Conservation (phyloP, 1,140 invertebrate genomes). For the Aphelenchoides avenae region DNA sequence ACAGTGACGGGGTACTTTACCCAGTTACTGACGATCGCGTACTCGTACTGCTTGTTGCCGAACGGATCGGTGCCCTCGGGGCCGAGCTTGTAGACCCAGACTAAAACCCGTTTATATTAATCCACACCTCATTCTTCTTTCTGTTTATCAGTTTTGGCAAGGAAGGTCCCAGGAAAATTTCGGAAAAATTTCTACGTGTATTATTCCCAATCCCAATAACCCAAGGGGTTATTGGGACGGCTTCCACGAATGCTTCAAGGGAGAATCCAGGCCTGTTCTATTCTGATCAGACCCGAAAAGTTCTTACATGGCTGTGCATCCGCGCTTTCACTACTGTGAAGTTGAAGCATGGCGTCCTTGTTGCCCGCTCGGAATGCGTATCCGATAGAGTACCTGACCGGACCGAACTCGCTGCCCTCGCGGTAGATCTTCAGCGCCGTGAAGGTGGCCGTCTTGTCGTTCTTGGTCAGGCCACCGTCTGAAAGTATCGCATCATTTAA, state of each 20-base stretch:
- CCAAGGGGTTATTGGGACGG: too few species aligned
- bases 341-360: constrained; percentile 59
- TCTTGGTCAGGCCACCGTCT: constrained; percentile 58
- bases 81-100: constrained; percentile 60
- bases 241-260: too few species aligned
- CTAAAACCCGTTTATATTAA: too few species aligned
- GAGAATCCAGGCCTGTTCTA: too few species aligned
- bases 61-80: constrained; percentile 59
- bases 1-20: constrained; percentile 58
- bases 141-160: too few species aligned
- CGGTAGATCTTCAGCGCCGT: constrained; percentile 59
- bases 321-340: constrained; percentile 55
- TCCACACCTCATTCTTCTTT: too few species aligned
- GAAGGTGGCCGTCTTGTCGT: constrained; percentile 59
- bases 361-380: constrained; percentile 60
- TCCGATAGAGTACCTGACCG: constrained; percentile 56
- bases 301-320: constrained; percentile 57
- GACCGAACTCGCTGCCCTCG: constrained; percentile 57
- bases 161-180: too few species aligned
- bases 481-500: constrained; percentile 14
- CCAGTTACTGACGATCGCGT: constrained; percentile 57
- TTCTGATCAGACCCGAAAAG: too few species aligned
- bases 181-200: too few species aligned
- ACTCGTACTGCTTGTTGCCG: constrained; percentile 59
- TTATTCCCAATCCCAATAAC: too few species aligned